Base-by-base conservation (phyloP, 1,140 invertebrate species). In the Aphidius ervi region DNA sequence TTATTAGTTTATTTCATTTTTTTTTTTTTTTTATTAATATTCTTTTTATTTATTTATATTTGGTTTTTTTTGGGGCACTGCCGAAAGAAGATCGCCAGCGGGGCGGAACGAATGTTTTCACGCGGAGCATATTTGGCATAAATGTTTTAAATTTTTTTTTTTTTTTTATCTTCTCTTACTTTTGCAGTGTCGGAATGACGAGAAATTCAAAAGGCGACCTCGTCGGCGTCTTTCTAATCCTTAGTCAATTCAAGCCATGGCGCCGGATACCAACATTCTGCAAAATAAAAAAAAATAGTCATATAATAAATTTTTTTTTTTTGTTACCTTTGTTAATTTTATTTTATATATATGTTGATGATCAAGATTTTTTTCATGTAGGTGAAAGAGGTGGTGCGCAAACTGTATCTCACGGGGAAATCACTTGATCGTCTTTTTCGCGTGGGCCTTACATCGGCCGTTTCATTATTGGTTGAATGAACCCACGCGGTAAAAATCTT, bases 41-140 rank as follows among this genome's bases (percentile, higher is more conserved):
- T n/a, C 5, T 31, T 3, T 31, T 31, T 31, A 31, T 31, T 31
- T 31, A 31, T 31, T 31, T 31, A 31, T 31, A 31, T 31, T 37
- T 37, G 5, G 2, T 52, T 37, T 37, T 37, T 37, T 10, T 6
- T 37, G 2, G 9, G 37, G 8, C 49, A 48, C 47, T 10, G n/a
- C 49, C 20, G 49, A 31, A 52, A 8, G 6, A 52, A 20, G 20
- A 52, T 31, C 23, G 37, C 6, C 6, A 52, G 37, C 37, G 20
- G 49, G 39, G 47, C 53, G 49, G 58, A 59, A 59, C 58, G 58
- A 59, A 59, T 59, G 49, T 59, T 59, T 59, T 59, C 58, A 59
- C 58, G 58, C 49, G 10, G 58, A n/a, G 41, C 37, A 52, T 52
- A 52, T 39, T 31, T 31, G 16, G 54, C 54, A 56, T 45, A 56